Conservation (phyloP, 2,888 invertebrate genomes). For the Drosophila paramelanica region DNA sequence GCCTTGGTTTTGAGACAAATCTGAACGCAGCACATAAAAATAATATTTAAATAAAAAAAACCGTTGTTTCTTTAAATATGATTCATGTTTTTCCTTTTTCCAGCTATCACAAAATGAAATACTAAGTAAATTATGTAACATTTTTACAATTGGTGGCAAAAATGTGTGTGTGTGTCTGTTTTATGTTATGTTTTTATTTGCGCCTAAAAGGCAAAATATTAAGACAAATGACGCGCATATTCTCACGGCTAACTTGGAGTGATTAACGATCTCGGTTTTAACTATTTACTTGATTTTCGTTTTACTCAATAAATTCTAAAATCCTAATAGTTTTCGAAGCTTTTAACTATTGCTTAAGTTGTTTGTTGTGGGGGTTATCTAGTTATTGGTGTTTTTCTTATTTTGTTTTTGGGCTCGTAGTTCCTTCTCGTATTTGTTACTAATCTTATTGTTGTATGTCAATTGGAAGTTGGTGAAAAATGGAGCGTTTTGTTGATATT, state of each 20-base stretch:
- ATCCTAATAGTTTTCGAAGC: constrained; percentile 41
- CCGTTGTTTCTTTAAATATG: constrained; percentile 10
- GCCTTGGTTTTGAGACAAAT: constrained; percentile 40
- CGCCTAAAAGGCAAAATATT: constrained; percentile 1
- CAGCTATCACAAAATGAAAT: constrained; percentile 61
- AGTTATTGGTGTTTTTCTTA: constrained; percentile 16
- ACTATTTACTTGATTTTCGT: constrained; percentile 11
- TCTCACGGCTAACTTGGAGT: constrained; percentile 8
- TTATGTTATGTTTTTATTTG: constrained; percentile 7
- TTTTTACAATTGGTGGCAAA: constrained; percentile 52
- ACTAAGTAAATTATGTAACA: constrained; percentile 48
- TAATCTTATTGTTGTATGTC: constrained; percentile 57
- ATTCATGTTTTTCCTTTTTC: constrained; percentile 27
- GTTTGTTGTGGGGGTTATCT: constrained; percentile 38
- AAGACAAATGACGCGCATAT: constrained; percentile 9
- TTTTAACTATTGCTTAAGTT: constrained; percentile 49
- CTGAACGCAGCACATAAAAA: constrained; percentile 14
- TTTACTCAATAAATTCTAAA: constrained; percentile 29
- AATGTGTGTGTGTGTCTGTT: neutral
- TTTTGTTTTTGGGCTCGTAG: constrained; percentile 9
- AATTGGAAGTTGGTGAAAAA: constrained; percentile 54
- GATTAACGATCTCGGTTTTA: constrained; percentile 8
- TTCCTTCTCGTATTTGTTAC: constrained; percentile 14
- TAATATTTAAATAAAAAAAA: constrained; percentile 12
- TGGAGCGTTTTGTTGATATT: constrained; percentile 38